Evolutionary conservation across 2,888 invertebrate genomes (phyloP), one percentile per base, ranked within the genome.

Genomic region (Plagodis dolabraria): DNA sequence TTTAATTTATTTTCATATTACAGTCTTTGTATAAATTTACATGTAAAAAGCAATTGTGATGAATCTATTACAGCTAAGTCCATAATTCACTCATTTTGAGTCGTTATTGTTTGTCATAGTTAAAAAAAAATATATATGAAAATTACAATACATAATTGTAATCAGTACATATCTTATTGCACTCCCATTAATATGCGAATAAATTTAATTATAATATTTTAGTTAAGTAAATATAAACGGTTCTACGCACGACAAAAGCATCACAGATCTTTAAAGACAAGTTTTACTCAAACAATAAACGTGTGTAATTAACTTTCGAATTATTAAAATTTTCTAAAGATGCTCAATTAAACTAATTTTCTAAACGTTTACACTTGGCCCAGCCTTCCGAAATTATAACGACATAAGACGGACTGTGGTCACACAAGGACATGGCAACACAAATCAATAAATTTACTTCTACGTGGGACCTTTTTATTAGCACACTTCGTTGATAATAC

Each of bases 311-410:
- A 36, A 4, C 36, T 7, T 36, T 36, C 36, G 36, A 35, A 35
- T 36, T 7, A 7, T 40, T 40, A 7, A 0, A 46, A 34, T 12
- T 34, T 22, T 34, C 7, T 53, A 57, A 57, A 35, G 40, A 49
- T 35, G 45, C 11, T 54, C 45, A 35, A 43, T 56, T 47, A 44
- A 9, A 11, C 45, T 65, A 60, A 50, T 63, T 61, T 51, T 33
- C 43, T 67, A 63, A 56, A 68, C 47, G 64, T 71, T 79, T 86
- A 87, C 86, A 89, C 87, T 68, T 74, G 77, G 79, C 87, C 87
- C 89, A 89, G 88, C 88, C 86, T 87, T 85, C 74, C 38, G 38
- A 53, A 48, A 34, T 50, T 43, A 50, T 11, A 34, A 44, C 40
- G 10, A 38, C 45, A 43, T 7, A 34, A 34, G n/a, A n/a, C 43